Conservation (phyloP, 2,797 vertebrate species). For the Pampus argenteus region DNA sequence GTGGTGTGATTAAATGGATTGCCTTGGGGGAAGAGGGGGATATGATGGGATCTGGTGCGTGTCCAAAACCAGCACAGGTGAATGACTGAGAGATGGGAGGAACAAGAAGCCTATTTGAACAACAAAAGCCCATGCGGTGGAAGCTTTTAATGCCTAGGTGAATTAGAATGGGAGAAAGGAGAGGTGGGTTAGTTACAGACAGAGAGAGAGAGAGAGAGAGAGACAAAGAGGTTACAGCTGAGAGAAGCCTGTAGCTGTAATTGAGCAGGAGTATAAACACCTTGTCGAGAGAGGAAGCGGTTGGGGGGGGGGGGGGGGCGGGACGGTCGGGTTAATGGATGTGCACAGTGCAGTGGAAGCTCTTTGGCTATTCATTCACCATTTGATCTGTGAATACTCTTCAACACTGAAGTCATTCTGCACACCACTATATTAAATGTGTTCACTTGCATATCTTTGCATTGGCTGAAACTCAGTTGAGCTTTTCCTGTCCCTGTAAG, state of each 20-base stretch:
- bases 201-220: not conserved
- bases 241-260: conserved; percentile 47
- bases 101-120: conserved; percentile 48
- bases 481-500: conserved; percentile 6
- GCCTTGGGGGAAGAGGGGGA: conserved; percentile 26
- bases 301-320: conserved; percentile 31
- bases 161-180: conserved; percentile 11
- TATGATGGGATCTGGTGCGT: conserved; percentile 25
- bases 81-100: conserved; percentile 34
- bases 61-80: conserved; percentile 53
- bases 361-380: conserved; percentile 48
- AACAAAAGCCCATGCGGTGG: conserved; percentile 35
- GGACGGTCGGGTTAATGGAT: conserved; percentile 70
- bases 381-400: conserved; percentile 43
- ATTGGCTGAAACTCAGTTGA: conserved; percentile 11
- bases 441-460: conserved; percentile 31
- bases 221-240: conserved; percentile 35
- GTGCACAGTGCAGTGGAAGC: conserved; percentile 22
- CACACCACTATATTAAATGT: conserved; percentile 34
- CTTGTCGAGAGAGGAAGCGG: conserved; percentile 33
- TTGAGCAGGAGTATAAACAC: conserved; percentile 53
- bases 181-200: conserved; percentile 1
- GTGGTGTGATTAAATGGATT: conserved; percentile 39
- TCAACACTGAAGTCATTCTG: conserved; percentile 31
- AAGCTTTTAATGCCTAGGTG: conserved; percentile 41